A percentile compares a stretch with the other conserved stretches of the same genome.
Conservation (phyloP, 2,113 vertebrate species). For the Chlorodrepanis virens region DNA sequence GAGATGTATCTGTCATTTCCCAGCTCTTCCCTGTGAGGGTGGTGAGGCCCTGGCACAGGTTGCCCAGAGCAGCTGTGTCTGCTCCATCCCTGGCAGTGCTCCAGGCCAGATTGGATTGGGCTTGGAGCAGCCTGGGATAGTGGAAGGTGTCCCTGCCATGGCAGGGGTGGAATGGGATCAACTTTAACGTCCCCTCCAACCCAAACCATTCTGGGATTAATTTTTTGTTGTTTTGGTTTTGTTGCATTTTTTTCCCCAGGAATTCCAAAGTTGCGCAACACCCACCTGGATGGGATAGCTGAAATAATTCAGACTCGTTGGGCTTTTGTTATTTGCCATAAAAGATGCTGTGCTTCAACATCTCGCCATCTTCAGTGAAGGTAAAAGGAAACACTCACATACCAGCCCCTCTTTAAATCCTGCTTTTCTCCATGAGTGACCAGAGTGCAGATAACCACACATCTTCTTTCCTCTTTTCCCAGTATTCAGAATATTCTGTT, state of each 20-base stretch:
- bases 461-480: background rate
- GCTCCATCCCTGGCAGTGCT: background rate
- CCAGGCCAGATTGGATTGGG: accelerated
- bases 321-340: background rate
- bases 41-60: accelerated
- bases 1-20: background rate
- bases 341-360: background rate
- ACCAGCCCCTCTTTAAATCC: background rate
- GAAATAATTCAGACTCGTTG: background rate
- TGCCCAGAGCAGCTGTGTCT: background rate
- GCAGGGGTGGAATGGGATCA: background rate
- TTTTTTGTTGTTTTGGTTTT: background rate
- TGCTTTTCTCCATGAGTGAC: background rate
- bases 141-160: background rate
- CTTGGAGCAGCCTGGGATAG: accelerated
- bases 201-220: background rate
- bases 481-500: background rate
- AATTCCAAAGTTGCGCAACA: background rate
- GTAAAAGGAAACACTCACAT: background rate
- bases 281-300: background rate
- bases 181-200: background rate
- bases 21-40: background rate
- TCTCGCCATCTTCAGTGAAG: background rate
- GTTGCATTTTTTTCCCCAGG: background rate
- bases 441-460: background rate